Conservation (phyloP, 2,888 invertebrate species). For the Cephus pygmeus region DNA sequence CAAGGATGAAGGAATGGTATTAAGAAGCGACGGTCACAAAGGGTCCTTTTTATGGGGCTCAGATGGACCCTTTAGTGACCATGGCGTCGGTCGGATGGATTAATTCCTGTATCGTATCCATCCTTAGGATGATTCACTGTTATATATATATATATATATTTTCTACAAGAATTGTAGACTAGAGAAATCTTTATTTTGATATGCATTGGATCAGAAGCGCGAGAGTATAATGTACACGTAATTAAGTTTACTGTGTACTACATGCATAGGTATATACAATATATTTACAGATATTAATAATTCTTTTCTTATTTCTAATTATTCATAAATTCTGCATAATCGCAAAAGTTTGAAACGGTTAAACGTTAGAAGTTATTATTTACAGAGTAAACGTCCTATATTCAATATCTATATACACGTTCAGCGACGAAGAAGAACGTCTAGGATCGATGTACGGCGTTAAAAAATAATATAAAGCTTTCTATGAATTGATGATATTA, state of each 20-base stretch:
- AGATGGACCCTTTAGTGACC: constrained; percentile 13
- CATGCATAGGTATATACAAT: background rate
- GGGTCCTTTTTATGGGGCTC: constrained; percentile 11
- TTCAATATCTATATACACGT: background rate
- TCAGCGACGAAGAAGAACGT: background rate
- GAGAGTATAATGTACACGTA: background rate
- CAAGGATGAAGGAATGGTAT: background rate
- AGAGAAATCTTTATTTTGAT: background rate
- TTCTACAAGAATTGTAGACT: background rate
- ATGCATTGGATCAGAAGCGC: background rate
- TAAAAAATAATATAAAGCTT: background rate
- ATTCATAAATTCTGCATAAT: background rate
- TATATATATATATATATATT: background rate
- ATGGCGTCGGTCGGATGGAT: background rate
- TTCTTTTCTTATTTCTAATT: background rate
- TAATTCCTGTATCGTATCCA: background rate
- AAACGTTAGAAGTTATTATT: background rate
- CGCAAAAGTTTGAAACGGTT: background rate
- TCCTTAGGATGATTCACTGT: background rate
- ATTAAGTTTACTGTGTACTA: background rate
- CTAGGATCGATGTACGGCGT: background rate
- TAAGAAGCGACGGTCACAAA: constrained; percentile 10
- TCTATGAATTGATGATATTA: background rate
- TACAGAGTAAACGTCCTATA: background rate
- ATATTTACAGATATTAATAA: background rate